Conservation (phyloP, 2,113 vertebrate species). For the Apodemus speciosus region DNA sequence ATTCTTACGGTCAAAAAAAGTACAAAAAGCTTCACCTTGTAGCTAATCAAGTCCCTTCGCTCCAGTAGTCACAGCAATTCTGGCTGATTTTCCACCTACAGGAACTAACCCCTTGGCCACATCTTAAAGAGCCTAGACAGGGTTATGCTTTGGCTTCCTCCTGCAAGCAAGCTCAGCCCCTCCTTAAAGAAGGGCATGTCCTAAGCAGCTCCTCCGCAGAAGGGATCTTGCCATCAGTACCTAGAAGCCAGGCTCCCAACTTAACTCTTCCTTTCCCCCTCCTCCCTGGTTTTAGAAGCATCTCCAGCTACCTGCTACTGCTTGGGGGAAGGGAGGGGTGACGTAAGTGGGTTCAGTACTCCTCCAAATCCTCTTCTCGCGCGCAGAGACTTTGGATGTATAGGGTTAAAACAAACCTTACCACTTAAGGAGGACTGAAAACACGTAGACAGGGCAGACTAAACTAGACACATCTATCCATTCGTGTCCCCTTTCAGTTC, state of each 20-base stretch:
- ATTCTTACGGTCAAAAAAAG: slow-evolving; percentile 19
- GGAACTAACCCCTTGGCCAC: background rate
- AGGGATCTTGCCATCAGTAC: background rate
- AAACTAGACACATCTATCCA: slow-evolving; percentile 53
- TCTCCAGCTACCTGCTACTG: background rate
- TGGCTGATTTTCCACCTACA: background rate
- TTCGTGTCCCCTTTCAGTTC: slow-evolving; percentile 42
- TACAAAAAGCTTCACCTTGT: slow-evolving; percentile 43
- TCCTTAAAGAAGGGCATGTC: slow-evolving; percentile 16
- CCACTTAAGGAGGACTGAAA: slow-evolving; percentile 12
- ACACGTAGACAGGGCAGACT: background rate
- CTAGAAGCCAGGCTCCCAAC: background rate
- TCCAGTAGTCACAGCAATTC: slow-evolving; percentile 11
- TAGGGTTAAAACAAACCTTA: slow-evolving; percentile 41
- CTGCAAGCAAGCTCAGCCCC: slow-evolving; percentile 5
- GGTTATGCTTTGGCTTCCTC: background rate
- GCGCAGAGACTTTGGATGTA: slow-evolving; percentile 6
- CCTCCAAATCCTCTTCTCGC: slow-evolving; percentile 17
- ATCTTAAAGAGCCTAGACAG: background rate
- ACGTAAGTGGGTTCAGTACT: background rate
- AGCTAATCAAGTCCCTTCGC: background rate
- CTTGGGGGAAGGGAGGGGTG: background rate
- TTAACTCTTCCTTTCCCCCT: background rate
- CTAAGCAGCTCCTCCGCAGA: background rate
- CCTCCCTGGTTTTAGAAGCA: slow-evolving; percentile 5